Evolutionary conservation across 2,797 vertebrate genomes (phyloP), one percentile per base, ranked within the genome.

Genomic region (Amblyopsis hoosieri): DNA sequence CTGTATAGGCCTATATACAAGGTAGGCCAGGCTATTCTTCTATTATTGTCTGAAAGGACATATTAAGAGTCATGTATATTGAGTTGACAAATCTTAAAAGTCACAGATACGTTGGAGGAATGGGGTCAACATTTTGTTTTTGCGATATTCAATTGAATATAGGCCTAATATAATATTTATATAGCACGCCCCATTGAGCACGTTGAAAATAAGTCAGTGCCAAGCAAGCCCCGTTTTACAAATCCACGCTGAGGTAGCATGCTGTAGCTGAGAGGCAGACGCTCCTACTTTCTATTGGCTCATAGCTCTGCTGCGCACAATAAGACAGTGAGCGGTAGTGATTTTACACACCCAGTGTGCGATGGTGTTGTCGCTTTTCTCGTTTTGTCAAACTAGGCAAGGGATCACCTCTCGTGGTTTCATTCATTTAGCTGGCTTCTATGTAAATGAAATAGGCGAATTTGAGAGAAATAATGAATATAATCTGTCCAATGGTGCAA

Each of bases 211-310:
- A n/a, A 48, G 1, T n/a, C 46, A 2, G 46, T n/a, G n/a, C 46
- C 46, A 11, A 48, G 10, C 46, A 13, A 46, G 45, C 46, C 46
- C 10, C 23, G 13, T 33, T 29, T 13, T 31, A 29, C 4, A n/a
- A 29, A 14, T 8, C 29, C 33, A 9, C 7, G 54, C 31, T 23
- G 12, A 31, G 8, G 23, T 47, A 29, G 19, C 19, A 46, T 15
- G 12, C 8, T 17, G 12, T 33, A 50, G 29, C 15, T 15, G 45
- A 54, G 31, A 29, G 60, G 78, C 48, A 79, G 81, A 4, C 87
- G 88, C 84, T 91, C 80, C 55, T 0, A 3, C 57, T 57, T 64
- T 64, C 86, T 81, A 90, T 90, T 91, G 89, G 90, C 83, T 81
- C 7, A 47, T 11, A 53, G 49, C 55, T 54, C 47, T 17, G 70